phyloP scores from a whole-genome alignment of 2,113 vertebrate genomes.

The Heterotilapia buettikoferi region DNA sequence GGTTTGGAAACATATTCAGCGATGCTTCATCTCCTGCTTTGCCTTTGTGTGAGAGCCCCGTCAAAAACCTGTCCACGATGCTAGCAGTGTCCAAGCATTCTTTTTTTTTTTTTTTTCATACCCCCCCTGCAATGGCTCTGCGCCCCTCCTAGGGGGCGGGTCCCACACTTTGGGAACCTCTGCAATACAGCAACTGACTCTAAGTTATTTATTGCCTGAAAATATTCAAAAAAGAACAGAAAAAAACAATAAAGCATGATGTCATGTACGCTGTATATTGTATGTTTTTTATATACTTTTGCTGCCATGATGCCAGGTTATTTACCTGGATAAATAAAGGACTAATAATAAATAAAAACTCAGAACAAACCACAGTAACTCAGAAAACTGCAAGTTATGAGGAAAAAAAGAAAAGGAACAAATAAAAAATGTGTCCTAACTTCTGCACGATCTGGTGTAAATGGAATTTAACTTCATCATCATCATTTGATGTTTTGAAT shows the following conservation, averaged over 20 bases:
- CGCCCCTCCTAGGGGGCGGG: not conserved
- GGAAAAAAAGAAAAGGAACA: not conserved
- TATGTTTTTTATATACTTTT: not conserved
- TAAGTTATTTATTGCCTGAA: not conserved
- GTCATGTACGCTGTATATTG: not conserved
- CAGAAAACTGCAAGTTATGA: not conserved
- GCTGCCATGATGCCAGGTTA: not conserved
- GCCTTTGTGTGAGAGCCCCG: not conserved
- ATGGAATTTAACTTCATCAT: not conserved
- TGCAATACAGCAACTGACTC: not conserved
- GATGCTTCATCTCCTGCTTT: not conserved
- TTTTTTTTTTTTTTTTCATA: not conserved
- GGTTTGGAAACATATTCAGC: not conserved
- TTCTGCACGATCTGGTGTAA: not conserved
- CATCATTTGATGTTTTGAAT: not conserved
- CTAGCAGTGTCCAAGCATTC: accelerated
- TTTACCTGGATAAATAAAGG: not conserved
- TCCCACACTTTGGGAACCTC: not conserved
- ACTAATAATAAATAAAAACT: not conserved
- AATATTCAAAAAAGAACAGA: not conserved
- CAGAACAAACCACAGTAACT: not conserved
- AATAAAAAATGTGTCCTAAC: not conserved
- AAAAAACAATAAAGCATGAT: not conserved
- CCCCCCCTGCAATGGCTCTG: too few relatives aligned
- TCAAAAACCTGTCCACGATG: accelerated